Base-by-base conservation (phyloP, 2,888 invertebrate species). In the Mayetiola destructor region DNA sequence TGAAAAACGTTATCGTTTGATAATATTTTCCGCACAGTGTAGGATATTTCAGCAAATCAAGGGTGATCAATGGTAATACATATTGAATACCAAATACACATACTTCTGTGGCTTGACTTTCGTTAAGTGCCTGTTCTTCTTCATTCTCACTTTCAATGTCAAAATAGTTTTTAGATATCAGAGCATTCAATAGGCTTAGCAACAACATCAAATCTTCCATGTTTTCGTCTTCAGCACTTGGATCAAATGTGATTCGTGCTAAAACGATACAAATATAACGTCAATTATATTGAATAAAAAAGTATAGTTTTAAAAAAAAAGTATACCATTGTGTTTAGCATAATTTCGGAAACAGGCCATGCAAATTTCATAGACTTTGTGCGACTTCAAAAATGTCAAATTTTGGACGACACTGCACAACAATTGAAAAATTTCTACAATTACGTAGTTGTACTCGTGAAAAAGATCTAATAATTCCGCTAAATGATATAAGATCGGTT, bases 61-160 rank as follows among this genome's bases (percentile, higher is more conserved):
- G 74, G 40, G 78, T 82, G 80, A 87, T 82, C 59, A 87, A 69
- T 4, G 86, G 85, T 74, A 86, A 80, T 48, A 88, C 74, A 62
- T 83, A 80, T 64, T 79, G 79, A 5, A 88, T 74, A 16, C 85
- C 84, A 65, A 76, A 78, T n/a, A 85, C 67, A 58, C 81, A 80
- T 8, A 85, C 81, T 65, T 82, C 80, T 0, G 78, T 75, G 1
- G 78, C 75, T 27, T 42, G 21, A 10, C 23, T 14, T 8, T 42
- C 23, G 12, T 23, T 42, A 2, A 23, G 42, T 12, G 42, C 23
- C 3, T 48, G 48, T 27, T 48, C 48, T 9, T 48, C 27, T 27
- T 48, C 48, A 27, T 48, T 27, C 20, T 58, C 35, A 55, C 42
- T 27, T 21, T n/a, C 27, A 18, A 56, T 21, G 30, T 56, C 52